Base-by-base conservation (phyloP, 2,797 vertebrate species). In the Lepus townsendii region DNA sequence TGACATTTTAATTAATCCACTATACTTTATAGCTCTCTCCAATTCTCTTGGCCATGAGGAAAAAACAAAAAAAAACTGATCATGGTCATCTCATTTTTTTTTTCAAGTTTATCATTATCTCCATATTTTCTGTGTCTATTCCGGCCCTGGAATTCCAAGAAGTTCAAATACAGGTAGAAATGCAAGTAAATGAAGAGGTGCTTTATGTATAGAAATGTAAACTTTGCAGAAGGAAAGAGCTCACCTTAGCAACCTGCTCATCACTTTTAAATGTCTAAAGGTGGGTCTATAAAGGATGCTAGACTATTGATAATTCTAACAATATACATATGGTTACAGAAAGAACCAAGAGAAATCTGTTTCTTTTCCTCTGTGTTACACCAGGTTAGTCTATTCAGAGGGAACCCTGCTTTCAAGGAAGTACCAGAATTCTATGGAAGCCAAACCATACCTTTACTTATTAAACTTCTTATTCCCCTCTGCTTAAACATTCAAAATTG, bases 91-190 rank as follows among this genome's bases (percentile, higher is more conserved):
- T 79, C 47, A 50, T 38, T 77, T 27, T 47, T 90, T 72, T 38
- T 35, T 69, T 60, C 12, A 62, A 32, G 42, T 75, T 90, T 83
- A 27, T 3, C 2, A 2, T 57, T 47, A 62, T 5, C 7, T 91
- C n/a, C 22, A 3, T 22, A 30, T 90, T 76, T 54, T 22, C 10
- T 69, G 0, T 5, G 38, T 69, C 5, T 76, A n/a, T 32, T 82
- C 20, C 65, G 24, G 60, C 19, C 16, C 85, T 83, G 90, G 35
- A 75, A 90, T 75, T 91, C 42, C 8, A 94, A 89, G 27, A 91
- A 35, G 1, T 69, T 87, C 42, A 47, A 57, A 47, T 14, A 24
- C 7, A 75, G 5, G n/a, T 57, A 10, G 20, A 77, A 73, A 11
- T 7, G 0, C 16, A 88, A 77, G 10, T 50, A 79, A 54, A 79